Conservation (phyloP, 2,113 vertebrate species). For the Amblyornis subalaris region DNA sequence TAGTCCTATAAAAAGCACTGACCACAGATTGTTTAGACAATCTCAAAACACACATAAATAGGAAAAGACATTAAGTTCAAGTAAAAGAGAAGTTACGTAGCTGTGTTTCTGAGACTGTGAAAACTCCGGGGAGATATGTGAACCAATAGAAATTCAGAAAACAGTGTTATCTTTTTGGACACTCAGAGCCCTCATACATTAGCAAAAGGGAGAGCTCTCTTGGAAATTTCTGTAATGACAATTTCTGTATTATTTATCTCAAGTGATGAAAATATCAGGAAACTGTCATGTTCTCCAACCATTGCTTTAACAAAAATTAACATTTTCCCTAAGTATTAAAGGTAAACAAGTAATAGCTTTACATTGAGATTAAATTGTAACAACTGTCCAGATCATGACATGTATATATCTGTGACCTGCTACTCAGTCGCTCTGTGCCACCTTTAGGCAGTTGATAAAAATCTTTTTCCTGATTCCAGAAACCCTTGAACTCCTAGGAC, state of each 20-base stretch:
- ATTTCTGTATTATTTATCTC: not conserved
- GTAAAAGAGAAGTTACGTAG: not conserved
- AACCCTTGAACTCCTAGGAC: not conserved
- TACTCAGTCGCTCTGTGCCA: not conserved
- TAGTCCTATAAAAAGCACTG: not conserved
- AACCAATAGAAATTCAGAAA: not conserved
- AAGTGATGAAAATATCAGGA: not conserved
- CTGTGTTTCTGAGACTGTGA: not conserved
- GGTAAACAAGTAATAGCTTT: not conserved
- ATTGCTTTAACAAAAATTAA: not conserved
- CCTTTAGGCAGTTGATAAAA: not conserved
- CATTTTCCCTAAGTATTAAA: not conserved
- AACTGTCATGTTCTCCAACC: not conserved
- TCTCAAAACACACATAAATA: not conserved
- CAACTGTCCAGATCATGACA: not conserved
- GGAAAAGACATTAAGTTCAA: not conserved
- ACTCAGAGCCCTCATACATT: not conserved
- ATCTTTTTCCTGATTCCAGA: not conserved
- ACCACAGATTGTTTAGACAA: not conserved
- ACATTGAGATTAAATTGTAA: not conserved
- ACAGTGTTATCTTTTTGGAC: not conserved
- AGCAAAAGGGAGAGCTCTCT: not conserved
- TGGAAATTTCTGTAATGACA: not conserved
- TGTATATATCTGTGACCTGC: not conserved
- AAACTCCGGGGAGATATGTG: not conserved